These are phyloP conservation scores for Dastarcus helophoroides DNA, from an alignment of 2,888 invertebrate species.

Conservation along the genomic window DNA sequence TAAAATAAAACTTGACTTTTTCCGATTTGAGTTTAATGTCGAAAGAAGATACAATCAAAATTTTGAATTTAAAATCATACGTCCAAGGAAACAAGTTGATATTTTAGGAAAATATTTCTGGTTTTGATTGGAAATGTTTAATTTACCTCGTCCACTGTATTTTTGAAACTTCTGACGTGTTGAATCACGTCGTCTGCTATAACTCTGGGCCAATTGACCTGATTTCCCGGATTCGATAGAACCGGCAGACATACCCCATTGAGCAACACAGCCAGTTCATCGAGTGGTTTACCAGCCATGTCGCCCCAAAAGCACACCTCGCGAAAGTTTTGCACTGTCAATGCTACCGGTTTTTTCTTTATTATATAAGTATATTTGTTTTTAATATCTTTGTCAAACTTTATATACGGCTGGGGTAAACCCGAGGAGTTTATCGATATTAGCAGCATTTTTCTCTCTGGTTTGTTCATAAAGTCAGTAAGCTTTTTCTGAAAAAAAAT, in stretches of 20 bases:
- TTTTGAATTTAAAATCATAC: no score
- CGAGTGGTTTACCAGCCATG: slow-evolving; percentile 56
- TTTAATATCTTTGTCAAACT: slow-evolving; percentile 49
- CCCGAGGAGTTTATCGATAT: slow-evolving; percentile 53
- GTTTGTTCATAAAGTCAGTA: slow-evolving; percentile 42
- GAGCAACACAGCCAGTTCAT: slow-evolving; percentile 55
- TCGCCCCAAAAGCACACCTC: slow-evolving; percentile 55
- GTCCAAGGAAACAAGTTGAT: no score
- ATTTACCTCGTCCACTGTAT: slow-evolving; percentile 54
- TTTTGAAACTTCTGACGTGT: slow-evolving; percentile 58
- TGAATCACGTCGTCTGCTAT: slow-evolving; percentile 58
- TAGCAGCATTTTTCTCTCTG: slow-evolving; percentile 41
- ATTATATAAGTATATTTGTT: slow-evolving; percentile 69
- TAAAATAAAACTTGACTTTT: no score
- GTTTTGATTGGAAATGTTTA: no score
- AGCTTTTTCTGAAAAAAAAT: slow-evolving; percentile 40
- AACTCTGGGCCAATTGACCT: slow-evolving; percentile 61
- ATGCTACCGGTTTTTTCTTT: slow-evolving; percentile 47
- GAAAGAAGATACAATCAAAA: no score
- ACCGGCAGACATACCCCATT: slow-evolving; percentile 65
- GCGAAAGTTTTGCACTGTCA: slow-evolving; percentile 49
- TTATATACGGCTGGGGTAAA: slow-evolving; percentile 49
- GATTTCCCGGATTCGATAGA: slow-evolving; percentile 58
- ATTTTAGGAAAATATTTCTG: no score
- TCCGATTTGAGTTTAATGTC: no score